phyloP scores from a whole-genome alignment of 2,797 vertebrate species.

The Gambusia yucatana region DNA sequence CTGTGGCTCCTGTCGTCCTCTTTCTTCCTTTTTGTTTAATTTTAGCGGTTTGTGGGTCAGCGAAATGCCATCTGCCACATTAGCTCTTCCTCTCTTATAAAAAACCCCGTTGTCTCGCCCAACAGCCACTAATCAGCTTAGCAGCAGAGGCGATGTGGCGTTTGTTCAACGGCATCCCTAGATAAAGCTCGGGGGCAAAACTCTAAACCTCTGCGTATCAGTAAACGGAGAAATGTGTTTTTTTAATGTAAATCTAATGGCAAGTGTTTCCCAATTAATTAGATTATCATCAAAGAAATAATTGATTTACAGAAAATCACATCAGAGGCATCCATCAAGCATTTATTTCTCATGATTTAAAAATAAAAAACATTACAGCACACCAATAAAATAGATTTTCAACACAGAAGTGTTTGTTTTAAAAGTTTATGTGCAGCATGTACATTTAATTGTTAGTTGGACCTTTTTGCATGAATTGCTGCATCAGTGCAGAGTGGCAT shows the following conservation, averaged over 20 bases:
- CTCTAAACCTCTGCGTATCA: background rate
- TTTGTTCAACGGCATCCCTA: conserved; percentile 38
- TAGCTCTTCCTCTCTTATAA: conserved; percentile 21
- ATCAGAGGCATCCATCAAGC: background rate
- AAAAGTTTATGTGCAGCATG: background rate
- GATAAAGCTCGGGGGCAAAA: conserved; percentile 41
- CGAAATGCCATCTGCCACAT: conserved; percentile 58
- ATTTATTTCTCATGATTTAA: background rate
- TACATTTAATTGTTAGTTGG: background rate
- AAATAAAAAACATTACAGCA: background rate
- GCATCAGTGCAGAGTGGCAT: background rate
- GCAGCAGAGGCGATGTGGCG: conserved; percentile 25
- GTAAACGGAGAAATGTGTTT: background rate
- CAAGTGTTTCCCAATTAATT: background rate
- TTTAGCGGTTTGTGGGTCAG: conserved; percentile 24
- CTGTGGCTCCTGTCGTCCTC: conserved; percentile 34
- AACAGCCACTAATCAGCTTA: conserved; percentile 48
- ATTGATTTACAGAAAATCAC: background rate
- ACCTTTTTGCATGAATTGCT: background rate
- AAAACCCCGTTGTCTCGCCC: background rate
- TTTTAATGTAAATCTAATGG: background rate
- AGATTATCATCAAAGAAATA: background rate
- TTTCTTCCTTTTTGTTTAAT: conserved; percentile 19
- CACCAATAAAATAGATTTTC: background rate
- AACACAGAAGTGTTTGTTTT: no score